Conservation (phyloP, 2,113 vertebrate species). For the Bos indicus region DNA sequence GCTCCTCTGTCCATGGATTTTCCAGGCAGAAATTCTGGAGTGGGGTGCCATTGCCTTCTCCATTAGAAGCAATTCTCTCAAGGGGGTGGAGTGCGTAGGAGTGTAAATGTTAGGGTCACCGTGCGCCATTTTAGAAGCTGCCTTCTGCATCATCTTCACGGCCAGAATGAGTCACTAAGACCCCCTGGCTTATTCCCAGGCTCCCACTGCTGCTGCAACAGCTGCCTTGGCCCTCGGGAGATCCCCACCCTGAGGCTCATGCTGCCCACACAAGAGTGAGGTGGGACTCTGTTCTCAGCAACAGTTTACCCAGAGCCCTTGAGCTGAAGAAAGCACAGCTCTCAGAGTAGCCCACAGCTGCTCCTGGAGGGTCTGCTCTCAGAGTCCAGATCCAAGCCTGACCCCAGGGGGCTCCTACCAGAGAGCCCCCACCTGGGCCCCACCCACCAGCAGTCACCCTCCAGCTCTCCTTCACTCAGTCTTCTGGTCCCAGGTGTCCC, state of each 20-base stretch:
- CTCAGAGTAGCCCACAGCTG: background rate
- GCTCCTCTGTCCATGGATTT: no score
- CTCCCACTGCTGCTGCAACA: background rate
- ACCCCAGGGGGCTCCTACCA: background rate
- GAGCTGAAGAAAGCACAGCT: background rate
- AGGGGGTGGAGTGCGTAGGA: background rate
- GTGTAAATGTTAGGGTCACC: background rate
- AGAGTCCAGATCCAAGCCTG: background rate
- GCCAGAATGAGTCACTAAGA: background rate
- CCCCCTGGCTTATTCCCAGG: background rate
- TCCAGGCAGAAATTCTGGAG: no score
- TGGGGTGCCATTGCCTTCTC: no score
- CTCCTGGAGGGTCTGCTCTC: background rate
- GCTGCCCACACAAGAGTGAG: background rate
- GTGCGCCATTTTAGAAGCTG: accelerated
- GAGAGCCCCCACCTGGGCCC: no score
- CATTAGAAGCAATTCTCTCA: background rate
- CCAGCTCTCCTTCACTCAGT: background rate
- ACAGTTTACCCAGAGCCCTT: background rate
- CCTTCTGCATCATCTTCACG: background rate
- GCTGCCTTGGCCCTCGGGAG: background rate
- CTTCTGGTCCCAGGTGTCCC: no score
- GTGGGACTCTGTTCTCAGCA: background rate
- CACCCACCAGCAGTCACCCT: background rate
- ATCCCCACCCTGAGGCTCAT: background rate